A percentile compares a stretch with the other conserved stretches of the same genome.
These are phyloP conservation scores for Ditylenchus weischeri DNA, from an alignment of 2,888 invertebrate species.

Conservation along the genomic window DNA sequence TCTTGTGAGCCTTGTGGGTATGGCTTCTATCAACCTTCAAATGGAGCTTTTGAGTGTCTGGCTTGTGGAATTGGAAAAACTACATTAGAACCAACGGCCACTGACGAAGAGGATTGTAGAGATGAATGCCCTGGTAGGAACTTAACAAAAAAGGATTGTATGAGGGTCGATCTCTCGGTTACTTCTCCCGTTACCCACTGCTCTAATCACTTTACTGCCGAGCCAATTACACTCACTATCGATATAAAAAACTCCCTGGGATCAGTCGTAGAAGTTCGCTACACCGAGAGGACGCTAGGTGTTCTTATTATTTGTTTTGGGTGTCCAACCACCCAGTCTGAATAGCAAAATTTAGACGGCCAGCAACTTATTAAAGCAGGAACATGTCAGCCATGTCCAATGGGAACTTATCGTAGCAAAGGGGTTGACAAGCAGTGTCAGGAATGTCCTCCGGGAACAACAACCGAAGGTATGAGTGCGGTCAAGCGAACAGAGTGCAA, in stretches of 20 bases:
- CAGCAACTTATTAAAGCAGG: conserved; percentile 69
- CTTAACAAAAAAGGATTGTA: too few relatives aligned
- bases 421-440: conserved; percentile 84
- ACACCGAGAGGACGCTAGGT: too few relatives aligned
- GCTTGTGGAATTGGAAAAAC: conserved; percentile 59
- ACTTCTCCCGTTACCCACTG: too few relatives aligned
- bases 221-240: too few relatives aligned
- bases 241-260: background rate
- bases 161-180: too few relatives aligned
- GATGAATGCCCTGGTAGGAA: conserved; percentile 55
- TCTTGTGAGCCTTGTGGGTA: conserved; percentile 51
- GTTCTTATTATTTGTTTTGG: too few relatives aligned
- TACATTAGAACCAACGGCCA: conserved; percentile 50
- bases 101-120: conserved; percentile 53
- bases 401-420: conserved; percentile 79
- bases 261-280: background rate
- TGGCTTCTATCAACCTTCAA: conserved; percentile 57
- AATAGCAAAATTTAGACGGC: conserved; percentile 53
- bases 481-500: conserved; percentile 84
- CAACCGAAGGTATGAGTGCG: conserved; percentile 80
- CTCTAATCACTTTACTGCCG: too few relatives aligned
- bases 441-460: conserved; percentile 81
- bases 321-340: too few relatives aligned
- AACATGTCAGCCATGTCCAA: conserved; percentile 84
- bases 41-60: conserved; percentile 53